A percentile compares a stretch with the other conserved stretches of the same genome.
Evolutionary conservation across 2,113 vertebrate species (phyloP).

Genomic region (Anas platyrhynchos): DNA sequence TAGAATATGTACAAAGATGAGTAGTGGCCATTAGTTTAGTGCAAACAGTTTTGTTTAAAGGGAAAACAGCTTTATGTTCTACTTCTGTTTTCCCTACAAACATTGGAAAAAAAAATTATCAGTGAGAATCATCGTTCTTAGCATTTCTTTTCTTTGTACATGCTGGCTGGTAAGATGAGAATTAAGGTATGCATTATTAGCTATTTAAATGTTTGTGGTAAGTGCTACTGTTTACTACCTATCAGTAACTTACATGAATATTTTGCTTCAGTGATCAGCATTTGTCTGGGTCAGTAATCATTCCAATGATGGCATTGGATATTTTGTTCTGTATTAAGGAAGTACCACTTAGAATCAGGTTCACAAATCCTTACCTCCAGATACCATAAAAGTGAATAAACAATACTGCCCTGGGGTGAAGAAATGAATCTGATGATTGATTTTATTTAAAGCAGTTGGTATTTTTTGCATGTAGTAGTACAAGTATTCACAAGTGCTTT

Average conservation of each 20-base stretch:
- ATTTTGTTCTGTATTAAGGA: constrained; percentile 41
- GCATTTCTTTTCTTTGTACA: constrained; percentile 62
- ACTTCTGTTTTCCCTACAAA: constrained; percentile 63
- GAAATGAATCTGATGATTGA: constrained; percentile 61
- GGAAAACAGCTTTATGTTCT: constrained; percentile 56
- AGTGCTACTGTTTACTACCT: constrained; percentile 54
- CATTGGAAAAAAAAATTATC: constrained; percentile 56
- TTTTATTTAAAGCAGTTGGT: constrained; percentile 67
- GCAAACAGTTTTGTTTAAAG: constrained; percentile 64
- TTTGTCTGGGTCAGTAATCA: constrained; percentile 61
- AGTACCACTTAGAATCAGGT: constrained; percentile 63
- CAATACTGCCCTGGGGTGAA: constrained; percentile 50
- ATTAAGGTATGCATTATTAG: constrained; percentile 70
- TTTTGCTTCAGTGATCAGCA: constrained; percentile 64
- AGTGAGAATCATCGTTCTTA: constrained; percentile 49
- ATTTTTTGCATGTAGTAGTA: constrained; percentile 79
- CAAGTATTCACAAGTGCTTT: constrained; percentile 75
- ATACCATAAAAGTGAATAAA: constrained; percentile 34
- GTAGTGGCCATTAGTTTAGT: constrained; percentile 62
- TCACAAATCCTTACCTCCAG: constrained; percentile 71
- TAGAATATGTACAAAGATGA: constrained; percentile 45
- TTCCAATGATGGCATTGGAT: constrained; percentile 6
- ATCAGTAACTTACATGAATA: constrained; percentile 65
- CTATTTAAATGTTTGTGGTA: constrained; percentile 66
- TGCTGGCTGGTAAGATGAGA: constrained; percentile 63